Evolutionary conservation across 2,113 vertebrate species (phyloP), one percentile per base, ranked within the genome.

Genomic region (Ptilonorhynchus violaceus): DNA sequence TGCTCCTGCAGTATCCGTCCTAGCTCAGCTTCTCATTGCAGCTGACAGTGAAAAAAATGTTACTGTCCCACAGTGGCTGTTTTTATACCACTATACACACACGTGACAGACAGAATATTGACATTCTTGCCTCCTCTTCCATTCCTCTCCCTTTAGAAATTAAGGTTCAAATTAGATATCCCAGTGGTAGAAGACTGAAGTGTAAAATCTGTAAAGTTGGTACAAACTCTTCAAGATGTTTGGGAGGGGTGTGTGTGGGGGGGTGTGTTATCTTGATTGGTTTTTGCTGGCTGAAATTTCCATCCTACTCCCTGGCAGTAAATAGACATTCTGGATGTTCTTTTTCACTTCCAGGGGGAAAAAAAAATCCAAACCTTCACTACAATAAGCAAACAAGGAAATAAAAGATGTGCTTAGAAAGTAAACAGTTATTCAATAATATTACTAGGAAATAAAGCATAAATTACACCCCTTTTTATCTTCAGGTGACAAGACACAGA

Each of bases 361-460:
- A 33, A 20, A n/a, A 68, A 3, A 56, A 47, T 14, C 27, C 47
- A 41, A 47, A 31, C 14, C 14, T 53, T 37, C 19, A 9, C 33
- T 81, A 11, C 35, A n/a, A 84, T 91, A 89, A 89, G 47, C 35
- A 86, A 88, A 81, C 41, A 70, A 56, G 60, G 42, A 89, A 91
- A 64, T 39, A 44, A 27, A 55, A 74, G 79, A 74, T 52, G 3
- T 67, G 69, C 50, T 75, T 55, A 78, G 94, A 87, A 58, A 88
- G 67, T 89, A 95, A 96, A 63, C 63, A 53, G 13, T 85, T 88
- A 91, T 75, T 92, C 67, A 63, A 92, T 60, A 92, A 42, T 89
- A 79, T 85, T 89, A 69, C 74, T 78, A 56, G 35, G 62, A 47
- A 80, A 84, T 53, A 85, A 92, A 78, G 37, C 58, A 80, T 90